Conservation (phyloP, 1,140 invertebrate species). For the Bathynomus jamesi region DNA sequence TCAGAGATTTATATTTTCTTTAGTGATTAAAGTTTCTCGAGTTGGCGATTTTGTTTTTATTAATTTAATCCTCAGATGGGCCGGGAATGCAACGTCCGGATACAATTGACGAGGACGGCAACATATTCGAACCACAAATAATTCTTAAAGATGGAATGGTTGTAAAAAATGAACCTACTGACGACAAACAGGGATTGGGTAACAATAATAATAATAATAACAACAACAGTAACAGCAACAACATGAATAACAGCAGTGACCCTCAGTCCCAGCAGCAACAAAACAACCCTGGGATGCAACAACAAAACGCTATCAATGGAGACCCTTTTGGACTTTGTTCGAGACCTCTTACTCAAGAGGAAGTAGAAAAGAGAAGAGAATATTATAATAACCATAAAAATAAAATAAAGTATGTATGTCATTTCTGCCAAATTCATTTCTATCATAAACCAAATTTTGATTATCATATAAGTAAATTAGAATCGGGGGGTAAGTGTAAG, state of each 20-base stretch:
- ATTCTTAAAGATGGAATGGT: conserved; percentile 34
- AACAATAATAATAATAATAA: neutral
- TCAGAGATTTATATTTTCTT: too few species aligned
- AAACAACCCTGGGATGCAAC: conserved; percentile 17
- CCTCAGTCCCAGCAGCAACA: neutral
- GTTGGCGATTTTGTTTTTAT: too few species aligned
- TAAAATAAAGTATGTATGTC: conserved; percentile 35
- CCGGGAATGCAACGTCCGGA: conserved; percentile 36
- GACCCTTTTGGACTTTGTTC: conserved; percentile 7
- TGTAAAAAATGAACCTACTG: conserved; percentile 30
- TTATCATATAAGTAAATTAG: conserved; percentile 33
- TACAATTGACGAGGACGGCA: conserved; percentile 36
- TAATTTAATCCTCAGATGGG: conserved; percentile 21
- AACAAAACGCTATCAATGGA: conserved; percentile 16
- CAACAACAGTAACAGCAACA: conserved; percentile 3
- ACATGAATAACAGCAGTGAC: neutral
- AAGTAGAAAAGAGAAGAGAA: conserved; percentile 32
- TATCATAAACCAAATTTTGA: conserved; percentile 37
- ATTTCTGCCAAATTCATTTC: conserved; percentile 36
- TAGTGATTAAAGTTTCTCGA: too few species aligned
- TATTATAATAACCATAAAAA: conserved; percentile 37
- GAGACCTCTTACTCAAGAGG: conserved; percentile 25
- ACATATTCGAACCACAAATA: conserved; percentile 35
- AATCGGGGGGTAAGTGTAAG: conserved; percentile 27
- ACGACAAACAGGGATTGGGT: conserved; percentile 9